Percentiles rank a stretch among this genome's conserved stretches.
Conservation (phyloP, 92 coral and sea anemone species). For the Micromussa lordhowensis region DNA sequence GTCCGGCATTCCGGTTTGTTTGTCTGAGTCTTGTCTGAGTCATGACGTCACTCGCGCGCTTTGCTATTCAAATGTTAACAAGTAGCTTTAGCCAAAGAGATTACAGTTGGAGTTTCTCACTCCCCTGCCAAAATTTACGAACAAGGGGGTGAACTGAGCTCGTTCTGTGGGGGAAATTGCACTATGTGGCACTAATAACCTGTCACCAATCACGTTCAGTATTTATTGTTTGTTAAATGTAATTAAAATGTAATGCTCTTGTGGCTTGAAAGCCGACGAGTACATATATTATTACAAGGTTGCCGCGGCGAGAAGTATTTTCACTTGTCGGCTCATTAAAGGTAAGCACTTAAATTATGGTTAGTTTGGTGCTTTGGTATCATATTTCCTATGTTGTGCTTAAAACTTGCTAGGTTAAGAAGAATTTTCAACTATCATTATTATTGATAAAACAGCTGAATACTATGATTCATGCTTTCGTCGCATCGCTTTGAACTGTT, state of each 20-base stretch:
- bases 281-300: not conserved
- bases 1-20: too few relatives aligned
- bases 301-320: not conserved
- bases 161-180: not conserved
- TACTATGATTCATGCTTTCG: not conserved
- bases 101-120: not conserved
- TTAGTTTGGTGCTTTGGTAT: not conserved
- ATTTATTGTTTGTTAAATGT: not conserved
- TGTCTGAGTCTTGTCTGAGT: too few relatives aligned
- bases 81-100: not conserved
- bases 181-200: not conserved
- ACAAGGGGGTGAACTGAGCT: not conserved
- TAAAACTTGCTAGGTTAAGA: not conserved
- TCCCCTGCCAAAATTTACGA: not conserved
- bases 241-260: not conserved
- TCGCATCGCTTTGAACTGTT: not conserved
- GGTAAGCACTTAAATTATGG: not conserved
- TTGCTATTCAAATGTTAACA: not conserved
- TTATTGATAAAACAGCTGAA: not conserved
- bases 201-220: not conserved
- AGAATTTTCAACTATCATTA: not conserved
- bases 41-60: too few relatives aligned
- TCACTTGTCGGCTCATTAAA: not conserved
- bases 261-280: not conserved
- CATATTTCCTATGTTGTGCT: not conserved